Base-by-base conservation (phyloP, 2,888 invertebrate genomes). In the Ochlodes sylvanus region DNA sequence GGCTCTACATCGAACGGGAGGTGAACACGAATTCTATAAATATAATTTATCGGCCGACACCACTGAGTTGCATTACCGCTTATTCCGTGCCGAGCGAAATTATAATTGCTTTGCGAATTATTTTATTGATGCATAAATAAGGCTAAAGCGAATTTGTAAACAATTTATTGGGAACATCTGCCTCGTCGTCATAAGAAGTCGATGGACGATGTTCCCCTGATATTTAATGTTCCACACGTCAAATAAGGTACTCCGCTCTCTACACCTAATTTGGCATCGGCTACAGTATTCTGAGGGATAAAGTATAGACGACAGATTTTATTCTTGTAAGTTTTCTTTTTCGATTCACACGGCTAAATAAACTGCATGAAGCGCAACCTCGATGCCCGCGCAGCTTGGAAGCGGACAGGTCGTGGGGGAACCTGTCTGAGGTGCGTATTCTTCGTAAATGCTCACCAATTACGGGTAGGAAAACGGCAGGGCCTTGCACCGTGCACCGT, bases 81-180 rank as follows among this genome's bases (percentile, higher is more conserved):
- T 58, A 56, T 66, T 55, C 41, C 63, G 44, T 19, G 69, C 68
- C 57, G 58, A 34, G 66, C 54, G 69, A 71, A 64, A 65, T 63
- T 68, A 67, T 66, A 55, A 52, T 61, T 58, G 73, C 73, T 57
- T 52, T 66, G 73, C 71, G 73, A 73, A 73, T 63, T 73, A 61
- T 67, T 67, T 65, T 70, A 70, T 62, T 17, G 62, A 55, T 65
- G 66, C 67, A 65, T 69, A 67, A 69, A 68, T 65, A 50, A 70
- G 55, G 61, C 61, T 61, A 44, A 17, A 60, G 67, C 67, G 67
- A 61, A 61, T 67, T 61, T 54, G 60, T 67, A 55, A 17, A 32
- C 44, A 44, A 55, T 61, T 60, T 44, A 19, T 47, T 19, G 17
- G 27, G 47, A 69, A 66, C 68, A 73, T 70, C 69, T 70, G 69